Percentiles rank a stretch among this genome's conserved stretches.
Conservation (phyloP, 2,888 invertebrate genomes). For the Ryuthela nishihirai region DNA sequence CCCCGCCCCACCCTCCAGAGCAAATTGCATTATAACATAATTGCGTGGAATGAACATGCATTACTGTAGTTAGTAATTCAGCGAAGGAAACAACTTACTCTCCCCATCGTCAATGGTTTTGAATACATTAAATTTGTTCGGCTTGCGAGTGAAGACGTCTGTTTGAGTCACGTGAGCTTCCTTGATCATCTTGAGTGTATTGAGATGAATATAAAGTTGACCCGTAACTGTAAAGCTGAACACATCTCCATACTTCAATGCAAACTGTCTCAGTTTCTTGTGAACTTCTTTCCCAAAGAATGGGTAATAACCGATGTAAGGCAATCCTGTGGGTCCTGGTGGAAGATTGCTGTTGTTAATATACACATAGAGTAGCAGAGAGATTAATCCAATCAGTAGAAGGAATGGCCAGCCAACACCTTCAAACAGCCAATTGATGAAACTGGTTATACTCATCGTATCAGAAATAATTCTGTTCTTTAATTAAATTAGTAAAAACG, state of each 20-base stretch:
- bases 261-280: not conserved
- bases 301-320: constrained; percentile 8
- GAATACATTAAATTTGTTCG: not conserved
- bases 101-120: not conserved
- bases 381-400: too few species aligned
- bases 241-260: constrained; percentile 12
- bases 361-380: too few species aligned
- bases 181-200: not conserved
- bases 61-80: too few species aligned
- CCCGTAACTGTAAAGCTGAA: constrained; percentile 7
- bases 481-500: too few species aligned
- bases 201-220: constrained; percentile 5
- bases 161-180: constrained; percentile 9
- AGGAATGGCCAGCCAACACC: too few species aligned
- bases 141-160: constrained; percentile 3
- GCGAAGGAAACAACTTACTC: not conserved
- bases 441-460: too few species aligned
- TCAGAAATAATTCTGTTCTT: too few species aligned
- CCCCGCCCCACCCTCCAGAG: too few species aligned
- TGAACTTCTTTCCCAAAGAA: not conserved
- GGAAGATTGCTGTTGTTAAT: constrained; percentile 1
- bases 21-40: too few species aligned
- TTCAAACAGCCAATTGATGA: too few species aligned
- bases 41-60: too few species aligned
- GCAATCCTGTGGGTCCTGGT: constrained; percentile 13